Conservation (phyloP, 2,797 vertebrate genomes). For the Cyclura pinguis region DNA sequence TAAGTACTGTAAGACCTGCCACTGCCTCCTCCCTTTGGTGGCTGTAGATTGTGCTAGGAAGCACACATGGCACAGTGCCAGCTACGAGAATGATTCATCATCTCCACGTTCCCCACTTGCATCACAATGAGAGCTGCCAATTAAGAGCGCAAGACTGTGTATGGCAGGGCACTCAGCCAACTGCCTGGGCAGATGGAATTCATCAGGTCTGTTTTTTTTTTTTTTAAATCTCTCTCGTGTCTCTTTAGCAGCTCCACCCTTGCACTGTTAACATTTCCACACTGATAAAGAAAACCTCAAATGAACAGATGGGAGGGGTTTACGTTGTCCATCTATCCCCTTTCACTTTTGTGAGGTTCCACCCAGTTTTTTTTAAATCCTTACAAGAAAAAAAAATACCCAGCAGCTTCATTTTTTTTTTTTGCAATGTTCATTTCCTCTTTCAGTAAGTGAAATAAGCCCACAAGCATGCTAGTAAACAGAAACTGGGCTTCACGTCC, state of each 20-base stretch:
- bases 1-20: too few species aligned
- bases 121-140: neutral
- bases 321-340: neutral
- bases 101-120: slow-evolving; percentile 30
- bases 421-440: slow-evolving; percentile 49
- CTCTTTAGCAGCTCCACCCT: slow-evolving; percentile 25
- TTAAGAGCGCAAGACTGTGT: neutral
- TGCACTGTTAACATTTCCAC: neutral
- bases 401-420: slow-evolving; percentile 28
- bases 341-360: neutral
- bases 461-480: slow-evolving; percentile 52
- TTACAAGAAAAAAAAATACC: neutral
- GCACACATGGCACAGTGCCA: neutral
- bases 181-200: slow-evolving; percentile 13
- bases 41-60: slow-evolving; percentile 36
- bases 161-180: neutral
- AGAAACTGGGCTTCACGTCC: slow-evolving; percentile 34
- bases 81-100: slow-evolving; percentile 11
- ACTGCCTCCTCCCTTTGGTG: neutral
- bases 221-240: neutral
- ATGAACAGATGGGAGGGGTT: neutral
- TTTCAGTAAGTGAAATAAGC: slow-evolving; percentile 46
- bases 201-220: slow-evolving; percentile 13
- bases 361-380: neutral
- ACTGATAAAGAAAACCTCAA: neutral